Conservation (phyloP, 2,888 invertebrate species). For the Xylota segnis region DNA sequence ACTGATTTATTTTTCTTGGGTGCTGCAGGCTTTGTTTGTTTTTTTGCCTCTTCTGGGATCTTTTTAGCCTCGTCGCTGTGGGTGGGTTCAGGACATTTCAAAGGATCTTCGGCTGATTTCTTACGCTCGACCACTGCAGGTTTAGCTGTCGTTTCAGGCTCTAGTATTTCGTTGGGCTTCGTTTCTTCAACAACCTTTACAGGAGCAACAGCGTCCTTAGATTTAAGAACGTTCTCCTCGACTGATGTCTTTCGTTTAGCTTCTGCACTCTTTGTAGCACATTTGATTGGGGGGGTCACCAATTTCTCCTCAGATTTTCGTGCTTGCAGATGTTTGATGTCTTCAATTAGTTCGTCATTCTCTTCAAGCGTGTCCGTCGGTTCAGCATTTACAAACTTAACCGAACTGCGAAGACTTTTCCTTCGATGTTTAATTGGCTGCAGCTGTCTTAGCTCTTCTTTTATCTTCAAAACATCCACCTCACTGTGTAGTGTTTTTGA, state of each 20-base stretch:
- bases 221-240: neutral
- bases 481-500: neutral
- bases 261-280: neutral
- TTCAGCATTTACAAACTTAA: neutral
- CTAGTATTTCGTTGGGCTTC: neutral
- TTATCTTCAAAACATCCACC: constrained; percentile 14
- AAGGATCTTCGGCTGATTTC: neutral
- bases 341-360: neutral
- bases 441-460: neutral
- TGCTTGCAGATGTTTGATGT: neutral
- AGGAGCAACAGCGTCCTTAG: neutral
- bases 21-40: neutral
- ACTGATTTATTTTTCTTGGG: neutral
- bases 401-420: constrained; percentile 4
- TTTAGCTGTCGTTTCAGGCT: no score
- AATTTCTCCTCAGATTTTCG: neutral
- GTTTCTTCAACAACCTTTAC: no score
- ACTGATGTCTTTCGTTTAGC: neutral
- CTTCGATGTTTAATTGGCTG: neutral
- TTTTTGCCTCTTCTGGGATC: neutral
- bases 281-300: neutral
- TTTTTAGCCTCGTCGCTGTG: neutral
- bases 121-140: neutral
- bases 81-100: neutral
- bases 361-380: neutral